phyloP scores from a whole-genome alignment of 1,140 invertebrate species.

The Cepaea nemoralis region DNA sequence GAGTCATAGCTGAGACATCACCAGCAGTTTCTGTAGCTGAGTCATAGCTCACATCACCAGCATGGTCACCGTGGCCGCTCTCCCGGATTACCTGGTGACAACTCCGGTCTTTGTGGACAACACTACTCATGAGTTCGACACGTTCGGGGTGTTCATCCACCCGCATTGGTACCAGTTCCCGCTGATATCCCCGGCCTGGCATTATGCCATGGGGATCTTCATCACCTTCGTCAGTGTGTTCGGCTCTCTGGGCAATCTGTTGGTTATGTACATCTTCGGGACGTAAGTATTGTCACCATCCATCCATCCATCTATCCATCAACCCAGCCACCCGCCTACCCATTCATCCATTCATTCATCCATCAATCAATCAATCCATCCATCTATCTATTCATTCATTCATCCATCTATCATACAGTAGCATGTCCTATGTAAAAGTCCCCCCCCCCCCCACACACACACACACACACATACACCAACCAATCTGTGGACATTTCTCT shows the following conservation, averaged over 20 bases:
- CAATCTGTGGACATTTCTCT: too few relatives aligned
- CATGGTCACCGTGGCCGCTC: background rate
- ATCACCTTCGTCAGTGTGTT: slow-evolving; percentile 82
- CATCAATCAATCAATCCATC: too few relatives aligned
- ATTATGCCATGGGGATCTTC: slow-evolving; percentile 82
- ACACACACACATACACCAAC: too few relatives aligned
- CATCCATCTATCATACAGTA: too few relatives aligned
- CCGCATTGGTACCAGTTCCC: slow-evolving; percentile 64
- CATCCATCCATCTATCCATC: too few relatives aligned
- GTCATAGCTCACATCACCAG: background rate
- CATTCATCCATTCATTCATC: too few relatives aligned
- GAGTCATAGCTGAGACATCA: too few relatives aligned
- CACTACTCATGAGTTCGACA: slow-evolving; percentile 59
- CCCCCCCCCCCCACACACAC: too few relatives aligned
- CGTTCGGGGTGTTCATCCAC: slow-evolving; percentile 59
- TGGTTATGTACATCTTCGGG: slow-evolving; percentile 88
- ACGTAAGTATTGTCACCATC: slow-evolving; percentile 62
- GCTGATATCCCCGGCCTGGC: slow-evolving; percentile 66
- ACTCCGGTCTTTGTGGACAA: slow-evolving; percentile 18
- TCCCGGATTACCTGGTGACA: slow-evolving; percentile 2
- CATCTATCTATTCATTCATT: too few relatives aligned
- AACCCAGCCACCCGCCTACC: too few relatives aligned
- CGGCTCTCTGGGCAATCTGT: slow-evolving; percentile 83
- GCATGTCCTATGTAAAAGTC: too few relatives aligned
- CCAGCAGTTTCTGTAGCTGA: too few relatives aligned